Base-by-base conservation (phyloP, 1,140 invertebrate species). In the Heliothis virescens region DNA sequence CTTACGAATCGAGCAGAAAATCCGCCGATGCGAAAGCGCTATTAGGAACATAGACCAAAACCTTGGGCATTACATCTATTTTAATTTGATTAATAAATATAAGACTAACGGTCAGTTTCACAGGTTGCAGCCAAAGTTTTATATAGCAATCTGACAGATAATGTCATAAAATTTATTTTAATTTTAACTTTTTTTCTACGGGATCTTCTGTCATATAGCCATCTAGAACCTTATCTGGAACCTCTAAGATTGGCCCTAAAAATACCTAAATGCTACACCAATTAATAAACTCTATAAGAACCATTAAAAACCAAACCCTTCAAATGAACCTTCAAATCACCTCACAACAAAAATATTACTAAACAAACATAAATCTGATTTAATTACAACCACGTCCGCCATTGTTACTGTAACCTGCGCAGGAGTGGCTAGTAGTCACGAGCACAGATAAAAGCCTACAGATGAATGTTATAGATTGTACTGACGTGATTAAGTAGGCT, bases 361-460 rank as follows among this genome's bases (percentile, higher is more conserved):
- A 18, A 59, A 59, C 52, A 53, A 4, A 21, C 18, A 10, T 41
- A 41, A 41, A 41, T 26, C 57, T 26, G 57, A 26, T 26, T 59
- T 59, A 26, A 59, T 59, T 59, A 59, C 57, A 59, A 26, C 57
- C 21, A 59, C 55, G 57, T 59, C n/a, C 18, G 21, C 57, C 57
- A 59, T 59, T 59, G 57, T 59, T 59, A 26, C 57, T 21, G 57
- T 59, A 18, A 57, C 16, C 57, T 59, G 57, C 57, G 57, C 57
- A 26, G 57, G 57, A 59, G 57, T 59, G 57, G 18, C 57, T 59
- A 59, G 57, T 9, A 16, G 57, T 59, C 57, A 59, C 57, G 57
- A 59, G 18, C 26, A 13, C 10, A 59, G 57, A 59, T 59, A 59
- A 59, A 41, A 10, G 57, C 16, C 4, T 13, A 5, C 9, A 26